Evolutionary conservation across 2,113 vertebrate species (phyloP), one percentile per base, ranked within the genome.

Genomic region (Gymnorhina tibicen): DNA sequence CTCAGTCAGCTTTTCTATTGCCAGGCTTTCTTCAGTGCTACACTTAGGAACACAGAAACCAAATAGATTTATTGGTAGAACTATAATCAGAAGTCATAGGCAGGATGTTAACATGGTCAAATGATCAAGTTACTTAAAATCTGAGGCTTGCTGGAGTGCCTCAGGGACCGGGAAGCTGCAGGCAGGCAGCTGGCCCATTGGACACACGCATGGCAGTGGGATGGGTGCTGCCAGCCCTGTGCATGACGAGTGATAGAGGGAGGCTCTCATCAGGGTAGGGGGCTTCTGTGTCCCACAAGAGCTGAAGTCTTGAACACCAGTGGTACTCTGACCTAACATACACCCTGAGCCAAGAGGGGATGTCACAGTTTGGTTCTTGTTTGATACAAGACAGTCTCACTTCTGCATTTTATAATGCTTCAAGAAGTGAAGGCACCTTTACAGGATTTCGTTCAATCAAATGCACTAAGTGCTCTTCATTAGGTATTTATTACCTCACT

Each of bases 71-170:
- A 89, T 97, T 96, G 90, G 89, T 91, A 67, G 12, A 95, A 58
- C 82, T 69, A 68, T 97, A 95, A 95, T 86, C 96, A 87, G 64
- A 90, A 97, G 87, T 93, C 90, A 89, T 50, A 89, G 86, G 83
- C 87, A 85, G 87, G 93, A 85, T 90, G 91, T 95, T 96, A 92
- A 94, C 93, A 69, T 55, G 68, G 64, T 85, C 82, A 87, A 41
- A 89, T 80, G 77, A 92, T 91, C 89, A 73, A 95, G 97, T 95
- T 93, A 74, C 78, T 97, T 95, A 91, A 93, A 97, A 97, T 67
- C n/a, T 70, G 37, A 94, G 83, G 87, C 27, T 5, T 21, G 10
- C 37, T 70, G 44, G 91, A 87, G 86, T 68, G 46, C 59, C 77
- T 76, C 14, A 7, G 79, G 91, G 77, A 66, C 60, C 3, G 41